Evolutionary conservation across 92 coral and sea anemone species (phyloP), one percentile per base, ranked within the genome.

Genomic region (Isaurus tuberculatus): DNA sequence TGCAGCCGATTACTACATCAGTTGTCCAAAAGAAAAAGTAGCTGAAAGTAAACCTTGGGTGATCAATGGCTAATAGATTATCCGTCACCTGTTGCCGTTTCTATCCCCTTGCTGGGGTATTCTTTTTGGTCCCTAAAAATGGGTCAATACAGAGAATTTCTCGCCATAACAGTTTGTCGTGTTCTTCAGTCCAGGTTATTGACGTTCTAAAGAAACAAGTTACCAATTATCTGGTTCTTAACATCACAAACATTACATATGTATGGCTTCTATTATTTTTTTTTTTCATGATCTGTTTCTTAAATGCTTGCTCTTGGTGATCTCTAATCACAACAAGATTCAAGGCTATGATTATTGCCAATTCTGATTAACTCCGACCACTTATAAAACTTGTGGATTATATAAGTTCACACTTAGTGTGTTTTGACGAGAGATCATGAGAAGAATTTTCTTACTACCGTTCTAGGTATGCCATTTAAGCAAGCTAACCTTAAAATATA

Each of bases 251-350:
- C 61, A 53, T 20, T 31, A 63, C 69, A 22, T 63, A 63, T 63
- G 27, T 58, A 58, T 58, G 27, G 65, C 29, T 58, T 58, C 65
- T 58, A 58, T 58, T 58, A 58, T 1, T 20, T 58, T 58, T 55
- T 58, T 20, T 58, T 20, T 58, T n/a, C n/a, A 58, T 58, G 5
- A 58, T 58, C 65, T 58, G 65, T 58, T 58, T 58, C 65, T 63
- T 63, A 63, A 63, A 63, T 63, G 69, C 69, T 63, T 63, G 69
- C 69, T 63, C 34, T 63, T 63, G 34, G 34, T 63, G 14, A 63
- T 27, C 69, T 63, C 69, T 63, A 63, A 63, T 63, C 69, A 63
- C 4, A 63, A 63, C 65, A 20, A 58, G 27, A 58, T 58, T 58
- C 65, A 58, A 58, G 65, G 27, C 30, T 58, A 58, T 58, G 65